Base-by-base conservation (phyloP, 2,888 invertebrate species). In the Callyntrura guangdongensis region DNA sequence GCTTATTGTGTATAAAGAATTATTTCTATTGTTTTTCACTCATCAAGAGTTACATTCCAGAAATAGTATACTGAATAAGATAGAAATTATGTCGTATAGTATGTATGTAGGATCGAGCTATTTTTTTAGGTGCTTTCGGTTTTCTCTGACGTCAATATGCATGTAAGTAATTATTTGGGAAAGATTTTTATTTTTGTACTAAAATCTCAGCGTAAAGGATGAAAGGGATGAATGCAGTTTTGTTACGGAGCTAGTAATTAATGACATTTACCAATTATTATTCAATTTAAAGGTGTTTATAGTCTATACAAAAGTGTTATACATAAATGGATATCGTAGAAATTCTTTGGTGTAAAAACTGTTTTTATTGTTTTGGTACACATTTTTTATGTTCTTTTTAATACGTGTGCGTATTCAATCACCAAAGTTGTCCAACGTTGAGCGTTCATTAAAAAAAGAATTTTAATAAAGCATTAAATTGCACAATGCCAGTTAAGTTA, bases 381-480 rank as follows among this genome's bases (percentile, higher is more conserved):
- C 27, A 27, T 67, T 67, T 67, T 25, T 0, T 36, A 36, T n/a
- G 25, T 27, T 27, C n/a, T 67, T 67, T 2, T 67, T 36, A 14
- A 25, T 61, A 79, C 9, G 9, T 61, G 72, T 53, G 69, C 0
- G n/a, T 84, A 45, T n/a, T 20, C 36, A 22, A 53, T 9, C 20
- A 53, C 53, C 25, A 25, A 77, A 77, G 27, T 56, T 67, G 67
- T n/a, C 25, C 67, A 67, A 25, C 14, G 67, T 67, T 25, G 67
- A 67, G 67, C 27, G 67, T 67, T 67, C 67, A 67, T n/a, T 25
- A 56, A 14, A 82, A 59, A 47, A 49, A 45, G n/a, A 25, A 36
- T 82, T 82, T 72, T 67, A 85, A 85, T 86, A 86, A 86, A 86
- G 9, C 47, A 61, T 25, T 47, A 61, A 12, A 77, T 86, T 86